A percentile compares a stretch with the other conserved stretches of the same genome.
Conservation (phyloP, 2,888 invertebrate species). For the Iselma pallidipennis region DNA sequence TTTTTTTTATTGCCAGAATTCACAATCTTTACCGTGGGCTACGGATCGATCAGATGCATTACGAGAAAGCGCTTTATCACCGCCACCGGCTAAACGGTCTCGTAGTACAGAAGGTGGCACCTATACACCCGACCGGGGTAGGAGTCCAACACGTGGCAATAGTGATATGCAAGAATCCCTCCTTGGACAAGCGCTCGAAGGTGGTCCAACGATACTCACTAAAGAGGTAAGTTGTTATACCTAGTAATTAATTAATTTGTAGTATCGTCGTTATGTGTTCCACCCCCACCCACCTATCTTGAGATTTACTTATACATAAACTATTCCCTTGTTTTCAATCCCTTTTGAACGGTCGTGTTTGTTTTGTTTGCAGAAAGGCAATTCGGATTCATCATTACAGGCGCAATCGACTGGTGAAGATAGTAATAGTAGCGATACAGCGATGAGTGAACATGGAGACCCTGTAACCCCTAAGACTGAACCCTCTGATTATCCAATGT, state of each 20-base stretch:
- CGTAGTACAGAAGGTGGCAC: slow-evolving; percentile 63
- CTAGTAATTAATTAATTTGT: slow-evolving; percentile 7
- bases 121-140: slow-evolving; percentile 55
- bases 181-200: slow-evolving; percentile 77
- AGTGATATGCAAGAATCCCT: slow-evolving; percentile 73
- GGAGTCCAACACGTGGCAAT: slow-evolving; percentile 66
- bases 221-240: slow-evolving; percentile 50
- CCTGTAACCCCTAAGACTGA: slow-evolving; percentile 75
- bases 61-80: slow-evolving; percentile 62
- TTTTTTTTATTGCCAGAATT: slow-evolving; percentile 53
- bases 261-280: too few relatives aligned
- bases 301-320: background rate
- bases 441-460: slow-evolving; percentile 70
- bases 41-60: slow-evolving; percentile 56
- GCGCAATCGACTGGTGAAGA: slow-evolving; percentile 80
- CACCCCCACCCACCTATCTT: background rate
- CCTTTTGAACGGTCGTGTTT: slow-evolving; percentile 4
- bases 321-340: background rate
- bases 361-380: slow-evolving; percentile 53
- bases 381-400: slow-evolving; percentile 64
- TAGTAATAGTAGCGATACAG: slow-evolving; percentile 82
- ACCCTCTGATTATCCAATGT: slow-evolving; percentile 68
- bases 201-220: slow-evolving; percentile 68
- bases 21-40: slow-evolving; percentile 67
- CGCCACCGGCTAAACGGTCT: slow-evolving; percentile 72